These are phyloP conservation scores for Lepus timidus DNA, from an alignment of 2,113 vertebrate genomes.

Conservation along the genomic window DNA sequence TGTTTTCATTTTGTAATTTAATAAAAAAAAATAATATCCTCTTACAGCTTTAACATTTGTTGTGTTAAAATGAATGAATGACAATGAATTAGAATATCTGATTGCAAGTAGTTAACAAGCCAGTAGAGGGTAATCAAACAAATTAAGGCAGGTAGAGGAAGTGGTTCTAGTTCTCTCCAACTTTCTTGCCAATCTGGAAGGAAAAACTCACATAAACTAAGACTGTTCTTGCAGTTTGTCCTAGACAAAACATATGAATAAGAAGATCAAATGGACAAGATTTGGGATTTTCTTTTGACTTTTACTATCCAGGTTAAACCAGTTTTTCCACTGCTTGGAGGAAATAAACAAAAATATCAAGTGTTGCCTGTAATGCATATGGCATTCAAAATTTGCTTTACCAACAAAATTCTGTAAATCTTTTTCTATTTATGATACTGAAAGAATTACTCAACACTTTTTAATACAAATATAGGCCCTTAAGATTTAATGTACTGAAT, in stretches of 20 bases:
- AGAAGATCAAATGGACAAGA: constrained; percentile 69
- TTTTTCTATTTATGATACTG: constrained; percentile 3
- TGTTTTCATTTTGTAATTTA: constrained; percentile 63
- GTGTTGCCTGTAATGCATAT: not conserved
- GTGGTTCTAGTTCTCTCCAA: not conserved
- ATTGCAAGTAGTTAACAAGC: constrained; percentile 5
- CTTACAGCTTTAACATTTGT: constrained; percentile 32
- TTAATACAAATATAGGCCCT: constrained; percentile 14
- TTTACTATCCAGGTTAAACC: constrained; percentile 58
- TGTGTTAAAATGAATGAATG: constrained; percentile 21
- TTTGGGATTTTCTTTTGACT: constrained; percentile 60
- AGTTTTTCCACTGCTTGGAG: constrained; percentile 20
- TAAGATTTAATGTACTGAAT: constrained; percentile 50
- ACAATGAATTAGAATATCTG: constrained; percentile 32
- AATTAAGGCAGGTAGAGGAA: not conserved
- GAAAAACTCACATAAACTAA: constrained; percentile 72
- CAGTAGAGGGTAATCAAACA: constrained; percentile 18
- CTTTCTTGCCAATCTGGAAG: constrained; percentile 53
- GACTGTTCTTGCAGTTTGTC: constrained; percentile 70
- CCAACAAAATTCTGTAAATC: constrained; percentile 54
- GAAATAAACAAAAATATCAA: not conserved
- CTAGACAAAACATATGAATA: constrained; percentile 79
- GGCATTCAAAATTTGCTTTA: constrained; percentile 41
- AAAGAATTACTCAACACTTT: constrained; percentile 40
- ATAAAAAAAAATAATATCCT: constrained; percentile 38